Conservation (phyloP, 2,797 vertebrate species). For the Gastrophryne carolinensis region DNA sequence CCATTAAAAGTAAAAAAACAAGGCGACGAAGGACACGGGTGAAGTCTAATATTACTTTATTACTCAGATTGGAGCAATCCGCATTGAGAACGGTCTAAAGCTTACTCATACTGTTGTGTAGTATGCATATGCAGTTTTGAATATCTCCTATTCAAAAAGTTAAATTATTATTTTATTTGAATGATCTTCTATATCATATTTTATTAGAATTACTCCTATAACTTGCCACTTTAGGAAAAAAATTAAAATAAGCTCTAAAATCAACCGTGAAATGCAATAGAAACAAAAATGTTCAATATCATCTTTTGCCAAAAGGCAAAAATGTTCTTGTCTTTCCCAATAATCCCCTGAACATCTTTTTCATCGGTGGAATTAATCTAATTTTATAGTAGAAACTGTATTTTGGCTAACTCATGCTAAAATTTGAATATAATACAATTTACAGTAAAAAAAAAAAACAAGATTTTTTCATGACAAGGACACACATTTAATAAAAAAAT, state of each 20-base stretch:
- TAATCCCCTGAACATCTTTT: constrained; percentile 30
- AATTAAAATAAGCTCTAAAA: not conserved
- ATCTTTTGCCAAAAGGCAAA: not conserved
- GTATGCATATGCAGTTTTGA: no score
- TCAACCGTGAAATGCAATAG: constrained; percentile 6
- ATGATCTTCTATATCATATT: not conserved
- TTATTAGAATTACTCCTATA: no score
- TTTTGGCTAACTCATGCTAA: constrained; percentile 45
- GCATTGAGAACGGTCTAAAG: no score
- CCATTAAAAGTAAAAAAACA: no score
- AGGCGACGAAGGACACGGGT: no score
- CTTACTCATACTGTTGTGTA: no score
- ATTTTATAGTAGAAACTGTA: constrained; percentile 53
- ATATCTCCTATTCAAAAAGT: not conserved
- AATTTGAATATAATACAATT: constrained; percentile 52
- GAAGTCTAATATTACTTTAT: no score
- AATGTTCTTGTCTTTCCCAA: constrained; percentile 26
- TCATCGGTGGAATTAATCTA: no score
- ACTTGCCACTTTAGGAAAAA: not conserved
- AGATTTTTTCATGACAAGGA: constrained; percentile 46
- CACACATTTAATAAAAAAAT: constrained; percentile 58
- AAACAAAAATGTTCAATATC: constrained; percentile 3
- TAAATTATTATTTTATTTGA: not conserved
- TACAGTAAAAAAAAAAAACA: constrained; percentile 41
- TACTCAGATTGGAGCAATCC: no score